Base-by-base conservation (phyloP, 2,888 invertebrate genomes). In the Neocrepidodera transversa region DNA sequence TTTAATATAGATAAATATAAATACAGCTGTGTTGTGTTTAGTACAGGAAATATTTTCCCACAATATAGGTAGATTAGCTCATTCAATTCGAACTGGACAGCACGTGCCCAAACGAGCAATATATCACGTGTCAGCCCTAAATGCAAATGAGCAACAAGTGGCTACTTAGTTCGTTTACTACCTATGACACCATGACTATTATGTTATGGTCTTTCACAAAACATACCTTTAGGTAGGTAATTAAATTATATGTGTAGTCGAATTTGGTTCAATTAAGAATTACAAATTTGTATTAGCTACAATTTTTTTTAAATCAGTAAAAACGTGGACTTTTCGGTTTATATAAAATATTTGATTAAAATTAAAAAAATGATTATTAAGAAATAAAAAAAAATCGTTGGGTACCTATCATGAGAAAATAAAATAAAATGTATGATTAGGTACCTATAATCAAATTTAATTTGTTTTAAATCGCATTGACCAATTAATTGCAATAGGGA, bases 71-170 rank as follows among this genome's bases (percentile, higher is more conserved):
- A 28, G 26, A 45, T 45, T 28, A 26, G 26, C 28, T 26, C 16
- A 40, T 51, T 51, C 38, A 51, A 23, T 51, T 20, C 16, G 20
- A 28, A 38, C 51, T 51, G 55, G 56, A 38, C 60, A 60, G 71
- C 77, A 77, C 77, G 76, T 78, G 76, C 72, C 75, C 77, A 76
- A n/a, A 70, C 71, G 64, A 64, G 63, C 67, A 63, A 71, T 76
- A 73, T 78, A 77, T 78, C 76, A 77, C 78, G 77, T 77, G 77
- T 70, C 71, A 68, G 69, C 67, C 68, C 68, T 69, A 71, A 70
- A 76, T 77, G 76, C 76, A 77, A 77, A 77, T 75, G 74, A 76
- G 73, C 77, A 77, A 79, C 76, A 78, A 77, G 77, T 76, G 74
- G 69, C 66, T 62, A 57, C 48, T 50, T 47, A 20, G 51, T 13